These are phyloP conservation scores for Mythimna pallens DNA, from an alignment of 2,888 invertebrate species.

Conservation along the genomic window DNA sequence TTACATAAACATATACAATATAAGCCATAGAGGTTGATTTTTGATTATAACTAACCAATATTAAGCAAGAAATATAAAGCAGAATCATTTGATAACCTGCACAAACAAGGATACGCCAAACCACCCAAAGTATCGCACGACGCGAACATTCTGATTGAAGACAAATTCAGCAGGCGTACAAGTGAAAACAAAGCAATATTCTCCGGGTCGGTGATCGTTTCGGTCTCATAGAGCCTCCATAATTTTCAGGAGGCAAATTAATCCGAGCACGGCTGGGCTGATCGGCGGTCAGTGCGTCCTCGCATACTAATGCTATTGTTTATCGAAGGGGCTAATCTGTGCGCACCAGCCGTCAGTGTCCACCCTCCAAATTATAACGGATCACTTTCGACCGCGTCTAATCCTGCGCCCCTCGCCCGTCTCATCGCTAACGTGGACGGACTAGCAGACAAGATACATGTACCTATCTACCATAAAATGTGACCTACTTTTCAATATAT, in stretches of 20 bases:
- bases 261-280: constrained; percentile 88
- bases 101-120: constrained; percentile 47
- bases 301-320: constrained; percentile 91
- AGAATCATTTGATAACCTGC: constrained; percentile 43
- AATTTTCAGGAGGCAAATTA: constrained; percentile 90
- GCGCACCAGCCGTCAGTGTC: constrained; percentile 90
- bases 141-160: constrained; percentile 65
- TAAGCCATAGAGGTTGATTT: neutral
- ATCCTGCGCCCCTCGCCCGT: constrained; percentile 77
- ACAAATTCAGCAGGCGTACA: constrained; percentile 70
- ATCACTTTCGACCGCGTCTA: constrained; percentile 87
- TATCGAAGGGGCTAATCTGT: constrained; percentile 91
- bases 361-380: constrained; percentile 89
- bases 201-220: constrained; percentile 80
- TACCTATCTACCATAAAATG: constrained; percentile 19
- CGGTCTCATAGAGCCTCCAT: constrained; percentile 81
- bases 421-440: constrained; percentile 65
- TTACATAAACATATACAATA: neutral
- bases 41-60: neutral
- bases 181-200: constrained; percentile 85
- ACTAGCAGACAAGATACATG: constrained; percentile 50
- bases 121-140: constrained; percentile 41
- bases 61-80: neutral
- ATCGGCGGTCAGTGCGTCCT: constrained; percentile 89
- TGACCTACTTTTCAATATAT: constrained; percentile 37